These are phyloP conservation scores for Hyles lineata DNA, from an alignment of 2,888 invertebrate species.

Conservation along the genomic window DNA sequence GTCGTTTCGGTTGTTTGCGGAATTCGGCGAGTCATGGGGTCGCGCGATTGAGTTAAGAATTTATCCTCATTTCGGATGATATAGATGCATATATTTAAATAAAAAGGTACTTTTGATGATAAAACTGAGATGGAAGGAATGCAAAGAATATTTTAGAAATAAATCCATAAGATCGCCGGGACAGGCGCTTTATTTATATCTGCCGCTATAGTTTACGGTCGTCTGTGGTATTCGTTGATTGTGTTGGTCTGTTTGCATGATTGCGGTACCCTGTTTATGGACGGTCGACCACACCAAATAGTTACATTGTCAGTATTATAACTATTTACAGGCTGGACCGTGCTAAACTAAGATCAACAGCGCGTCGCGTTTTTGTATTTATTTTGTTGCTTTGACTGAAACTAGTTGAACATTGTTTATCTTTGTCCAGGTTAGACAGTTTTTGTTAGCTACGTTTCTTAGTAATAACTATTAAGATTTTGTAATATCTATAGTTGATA, in stretches of 20 bases:
- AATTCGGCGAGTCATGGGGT: constrained; percentile 51
- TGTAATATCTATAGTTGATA: too few species aligned
- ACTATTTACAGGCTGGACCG: constrained; percentile 31
- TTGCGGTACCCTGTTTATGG: constrained; percentile 54
- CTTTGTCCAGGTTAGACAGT: neutral
- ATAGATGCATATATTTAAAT: constrained; percentile 35
- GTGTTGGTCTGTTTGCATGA: constrained; percentile 70
- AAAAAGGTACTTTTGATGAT: constrained; percentile 8
- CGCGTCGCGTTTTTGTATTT: neutral
- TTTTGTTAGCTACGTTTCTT: neutral
- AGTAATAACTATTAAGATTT: too few species aligned
- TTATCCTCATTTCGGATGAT: constrained; percentile 40
- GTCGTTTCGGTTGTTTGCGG: constrained; percentile 58
- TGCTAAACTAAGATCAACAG: neutral
- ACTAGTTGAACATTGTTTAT: neutral
- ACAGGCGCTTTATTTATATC: constrained; percentile 69
- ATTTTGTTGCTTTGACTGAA: neutral
- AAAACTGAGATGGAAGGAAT: constrained; percentile 58
- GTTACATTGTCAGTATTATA: constrained; percentile 45
- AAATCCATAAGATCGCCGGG: constrained; percentile 62
- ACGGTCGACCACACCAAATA: constrained; percentile 49
- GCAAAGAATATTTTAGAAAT: constrained; percentile 61
- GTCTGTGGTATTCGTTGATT: constrained; percentile 71
- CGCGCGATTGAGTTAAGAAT: constrained; percentile 44
- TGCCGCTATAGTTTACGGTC: constrained; percentile 59